phyloP scores from a whole-genome alignment of 2,888 invertebrate species.

The Philhelius pedissequus region DNA sequence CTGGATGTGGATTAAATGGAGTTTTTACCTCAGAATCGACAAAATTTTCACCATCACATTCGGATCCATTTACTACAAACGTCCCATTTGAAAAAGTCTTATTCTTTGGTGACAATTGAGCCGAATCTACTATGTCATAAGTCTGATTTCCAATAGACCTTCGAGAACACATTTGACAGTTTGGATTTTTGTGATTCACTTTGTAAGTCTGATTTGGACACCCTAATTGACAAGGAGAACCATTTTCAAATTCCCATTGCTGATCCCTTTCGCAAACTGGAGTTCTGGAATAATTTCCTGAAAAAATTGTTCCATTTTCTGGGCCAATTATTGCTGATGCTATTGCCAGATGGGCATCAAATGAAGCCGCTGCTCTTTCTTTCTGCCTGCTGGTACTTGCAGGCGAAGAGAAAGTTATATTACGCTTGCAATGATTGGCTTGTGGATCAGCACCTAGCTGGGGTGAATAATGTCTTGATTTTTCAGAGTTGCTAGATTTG shows the following conservation, averaged over 20 bases:
- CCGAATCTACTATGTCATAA: not conserved
- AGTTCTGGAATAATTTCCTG: not conserved
- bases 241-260: not conserved
- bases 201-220: not conserved
- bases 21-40: not conserved
- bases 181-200: not conserved
- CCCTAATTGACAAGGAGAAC: not conserved
- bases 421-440: not conserved
- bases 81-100: not conserved
- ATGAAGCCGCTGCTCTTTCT: not conserved
- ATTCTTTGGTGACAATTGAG: not conserved
- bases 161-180: not conserved
- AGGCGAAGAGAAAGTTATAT: not conserved
- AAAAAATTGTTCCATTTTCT: not conserved
- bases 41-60: not conserved
- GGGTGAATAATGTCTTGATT: not conserved
- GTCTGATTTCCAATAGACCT: not conserved
- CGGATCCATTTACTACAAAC: not conserved
- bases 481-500: not conserved
- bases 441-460: not conserved
- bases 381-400: not conserved
- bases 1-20: slow-evolving; percentile 54
- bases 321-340: not conserved
- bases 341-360: not conserved
- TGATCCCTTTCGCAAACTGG: not conserved